Percentiles rank a stretch among this genome's conserved stretches.
Evolutionary conservation across 37 sponge, comb jelly and placozoan species (phyloP).

Genomic region (Corticium candelabrum): DNA sequence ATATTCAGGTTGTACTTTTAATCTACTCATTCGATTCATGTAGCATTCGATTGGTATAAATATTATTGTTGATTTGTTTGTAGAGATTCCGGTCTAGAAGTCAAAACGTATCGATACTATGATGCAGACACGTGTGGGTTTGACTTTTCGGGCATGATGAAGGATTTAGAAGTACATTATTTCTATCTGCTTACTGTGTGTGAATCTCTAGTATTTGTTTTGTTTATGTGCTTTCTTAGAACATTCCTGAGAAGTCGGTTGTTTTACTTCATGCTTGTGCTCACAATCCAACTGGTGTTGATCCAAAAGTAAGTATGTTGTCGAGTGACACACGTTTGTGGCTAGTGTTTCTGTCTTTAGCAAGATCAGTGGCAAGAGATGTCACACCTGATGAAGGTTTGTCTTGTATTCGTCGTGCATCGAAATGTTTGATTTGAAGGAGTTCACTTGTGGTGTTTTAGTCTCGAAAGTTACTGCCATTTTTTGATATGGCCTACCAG

Average conservation of each 20-base stretch:
- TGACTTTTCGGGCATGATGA: conserved; percentile 52
- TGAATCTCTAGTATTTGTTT: background rate
- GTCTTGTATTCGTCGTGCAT: too few relatives aligned
- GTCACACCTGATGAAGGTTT: conserved; percentile 68
- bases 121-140: conserved; percentile 53
- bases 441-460: too few relatives aligned
- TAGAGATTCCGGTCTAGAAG: conserved; percentile 42
- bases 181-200: background rate
- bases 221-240: conserved; percentile 13
- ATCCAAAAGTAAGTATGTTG: conserved; percentile 49
- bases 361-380: conserved; percentile 82
- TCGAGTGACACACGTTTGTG: too few relatives aligned
- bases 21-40: background rate
- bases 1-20: conserved; percentile 55
- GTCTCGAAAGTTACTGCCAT: conserved; percentile 58
- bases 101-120: conserved; percentile 74
- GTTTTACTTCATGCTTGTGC: conserved; percentile 90
- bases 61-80: background rate
- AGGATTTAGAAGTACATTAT: conserved; percentile 40
- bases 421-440: too few relatives aligned
- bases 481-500: conserved; percentile 94
- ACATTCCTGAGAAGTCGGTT: conserved; percentile 56
- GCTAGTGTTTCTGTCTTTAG: conserved; percentile 14
- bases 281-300: conserved; percentile 95
- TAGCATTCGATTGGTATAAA: background rate